Evolutionary conservation across 2,113 vertebrate species (phyloP), one percentile per base, ranked within the genome.

Genomic region (Nesogale talazaci): DNA sequence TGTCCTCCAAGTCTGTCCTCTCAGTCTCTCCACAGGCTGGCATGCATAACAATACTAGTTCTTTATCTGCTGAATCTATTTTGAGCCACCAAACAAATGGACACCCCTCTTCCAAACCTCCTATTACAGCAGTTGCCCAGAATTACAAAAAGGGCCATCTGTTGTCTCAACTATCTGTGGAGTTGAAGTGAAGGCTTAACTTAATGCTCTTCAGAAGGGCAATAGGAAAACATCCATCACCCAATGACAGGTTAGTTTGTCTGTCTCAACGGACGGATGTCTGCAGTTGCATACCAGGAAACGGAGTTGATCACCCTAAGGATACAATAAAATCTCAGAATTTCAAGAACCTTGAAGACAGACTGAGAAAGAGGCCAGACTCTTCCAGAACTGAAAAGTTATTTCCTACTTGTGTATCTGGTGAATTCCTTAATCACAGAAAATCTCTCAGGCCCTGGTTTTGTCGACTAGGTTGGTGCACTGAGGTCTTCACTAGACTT

Each of bases 141-240:
- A 96, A 96, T 86, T 97, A 95, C 92, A 97, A 96, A 96, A 97
- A 97, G 87, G 96, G 95, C 97, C 98, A 97, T 98, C 97, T 98
- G 98, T 97, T 97, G 97, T 94, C 96, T 96, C 95, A 94, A 96
- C 97, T 98, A 97, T 98, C 97, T 97, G 96, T 94, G 85, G 94
- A 98, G 97, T 97, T 97, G 95, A 97, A 98, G 97, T 96, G 92
- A 95, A 98, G 89, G 94, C 95, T 97, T 98, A 97, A 97, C 96
- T 98, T 97, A 97, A 97, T 97, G 97, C 95, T 97, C 95, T 97
- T 98, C 97, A 97, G 97, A 97, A 98, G 95, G 97, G 96, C 97
- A 97, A 97, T 98, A 97, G 97, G 97, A 98, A 98, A 98, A 96
- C 97, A 98, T 98, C 98, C 97, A 97, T 98, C 98, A 98, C 75